Conservation (phyloP, 2,888 invertebrate species). For the Tiliacea aurago region DNA sequence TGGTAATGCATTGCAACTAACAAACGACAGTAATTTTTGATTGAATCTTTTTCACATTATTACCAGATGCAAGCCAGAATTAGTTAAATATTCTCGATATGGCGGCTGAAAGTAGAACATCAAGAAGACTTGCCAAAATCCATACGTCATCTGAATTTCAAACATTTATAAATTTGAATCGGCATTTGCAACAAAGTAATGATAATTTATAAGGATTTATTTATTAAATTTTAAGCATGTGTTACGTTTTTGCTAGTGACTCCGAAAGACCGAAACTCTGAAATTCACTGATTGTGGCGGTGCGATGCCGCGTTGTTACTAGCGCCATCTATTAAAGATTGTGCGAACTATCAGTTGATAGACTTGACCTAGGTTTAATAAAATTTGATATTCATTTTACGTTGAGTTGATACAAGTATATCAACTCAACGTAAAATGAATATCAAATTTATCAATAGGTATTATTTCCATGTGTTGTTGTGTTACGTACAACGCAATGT, state of each 20-base stretch:
- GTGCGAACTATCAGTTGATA: not conserved
- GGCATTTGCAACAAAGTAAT: not conserved
- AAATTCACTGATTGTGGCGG: too few relatives aligned
- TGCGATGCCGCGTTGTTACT: too few relatives aligned
- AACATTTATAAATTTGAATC: not conserved
- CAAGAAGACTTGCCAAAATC: not conserved
- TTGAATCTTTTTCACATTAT: too few relatives aligned
- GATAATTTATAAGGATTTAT: too few relatives aligned
- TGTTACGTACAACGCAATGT: conserved; percentile 41
- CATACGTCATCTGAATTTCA: not conserved
- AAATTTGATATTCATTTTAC: too few relatives aligned
- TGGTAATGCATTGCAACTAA: not conserved
- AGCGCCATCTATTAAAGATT: too few relatives aligned
- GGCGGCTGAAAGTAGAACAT: not conserved
- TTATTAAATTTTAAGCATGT: too few relatives aligned
- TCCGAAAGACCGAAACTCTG: too few relatives aligned
- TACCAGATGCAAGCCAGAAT: not conserved
- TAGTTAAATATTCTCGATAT: not conserved
- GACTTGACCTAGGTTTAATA: conserved; percentile 7
- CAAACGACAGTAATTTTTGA: not conserved
- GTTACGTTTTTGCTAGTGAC: too few relatives aligned
- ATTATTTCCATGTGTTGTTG: not conserved
- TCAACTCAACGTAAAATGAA: not conserved
- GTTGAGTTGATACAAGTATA: too few relatives aligned
- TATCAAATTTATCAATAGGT: not conserved